Evolutionary conservation across 2,797 vertebrate species (phyloP).

Genomic region (Podargus strigoides): DNA sequence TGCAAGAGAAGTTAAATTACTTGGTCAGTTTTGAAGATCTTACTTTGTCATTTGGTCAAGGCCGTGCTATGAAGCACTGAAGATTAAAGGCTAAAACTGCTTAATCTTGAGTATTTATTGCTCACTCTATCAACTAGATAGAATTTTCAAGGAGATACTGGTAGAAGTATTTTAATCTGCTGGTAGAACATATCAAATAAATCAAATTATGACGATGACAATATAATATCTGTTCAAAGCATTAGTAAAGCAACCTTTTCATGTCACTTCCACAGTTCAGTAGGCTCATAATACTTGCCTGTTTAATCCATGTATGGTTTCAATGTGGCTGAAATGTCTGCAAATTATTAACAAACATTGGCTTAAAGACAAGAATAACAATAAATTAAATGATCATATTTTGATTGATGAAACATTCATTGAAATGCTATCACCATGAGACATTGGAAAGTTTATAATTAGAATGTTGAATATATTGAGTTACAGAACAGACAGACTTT

Average conservation of each 20-base stretch:
- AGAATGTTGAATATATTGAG: not conserved
- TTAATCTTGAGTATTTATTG: not conserved
- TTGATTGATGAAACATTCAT: not conserved
- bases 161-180: conserved; percentile 37
- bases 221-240: conserved; percentile 12
- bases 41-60: not conserved
- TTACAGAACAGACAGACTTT: not conserved
- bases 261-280: not conserved
- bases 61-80: not conserved
- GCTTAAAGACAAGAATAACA: not conserved
- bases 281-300: not conserved
- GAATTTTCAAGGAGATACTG: not conserved
- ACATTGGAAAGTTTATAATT: not conserved
- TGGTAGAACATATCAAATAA: not conserved
- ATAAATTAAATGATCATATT: not conserved
- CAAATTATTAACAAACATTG: not conserved
- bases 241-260: not conserved
- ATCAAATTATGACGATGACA: not conserved
- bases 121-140: not conserved
- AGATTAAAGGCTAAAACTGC: not conserved
- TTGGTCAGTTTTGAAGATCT: not conserved
- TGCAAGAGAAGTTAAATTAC: not conserved
- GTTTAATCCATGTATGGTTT: not conserved
- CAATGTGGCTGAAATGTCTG: not conserved
- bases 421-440: conserved; percentile 23